phyloP scores from a whole-genome alignment of 1,140 invertebrate species.

The Bradysia coprophila region DNA sequence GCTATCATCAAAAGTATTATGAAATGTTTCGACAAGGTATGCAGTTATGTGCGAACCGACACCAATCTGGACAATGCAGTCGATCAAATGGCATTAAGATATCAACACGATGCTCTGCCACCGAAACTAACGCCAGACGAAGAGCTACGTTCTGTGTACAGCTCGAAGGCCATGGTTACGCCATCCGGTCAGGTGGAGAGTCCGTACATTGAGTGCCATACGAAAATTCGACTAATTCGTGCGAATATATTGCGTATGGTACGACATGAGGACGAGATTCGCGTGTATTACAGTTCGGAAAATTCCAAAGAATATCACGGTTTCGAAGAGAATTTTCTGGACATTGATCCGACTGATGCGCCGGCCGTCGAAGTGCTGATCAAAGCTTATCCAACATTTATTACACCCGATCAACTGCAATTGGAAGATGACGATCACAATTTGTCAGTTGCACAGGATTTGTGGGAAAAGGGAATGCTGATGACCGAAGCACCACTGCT shows the following conservation, averaged over 20 bases:
- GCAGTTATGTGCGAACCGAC: constrained; percentile 53
- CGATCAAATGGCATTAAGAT: constrained; percentile 67
- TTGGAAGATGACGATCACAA: constrained; percentile 38
- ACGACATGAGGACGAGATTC: constrained; percentile 38
- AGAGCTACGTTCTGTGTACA: constrained; percentile 41
- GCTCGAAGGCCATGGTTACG: constrained; percentile 47
- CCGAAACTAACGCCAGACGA: constrained; percentile 51
- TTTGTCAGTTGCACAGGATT: constrained; percentile 33
- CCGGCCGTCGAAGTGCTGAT: constrained; percentile 53
- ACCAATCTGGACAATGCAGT: too few relatives aligned
- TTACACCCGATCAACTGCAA: constrained; percentile 50
- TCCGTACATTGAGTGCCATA: constrained; percentile 43
- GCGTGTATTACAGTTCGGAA: constrained; percentile 62
- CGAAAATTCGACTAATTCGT: constrained; percentile 46
- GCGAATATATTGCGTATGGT: constrained; percentile 54
- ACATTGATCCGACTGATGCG: constrained; percentile 42
- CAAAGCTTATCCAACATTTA: constrained; percentile 53
- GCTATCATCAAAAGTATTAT: constrained; percentile 38
- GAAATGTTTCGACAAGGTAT: constrained; percentile 38
- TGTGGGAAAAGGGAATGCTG: constrained; percentile 54
- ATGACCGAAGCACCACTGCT: constrained; percentile 35
- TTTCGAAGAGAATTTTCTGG: constrained; percentile 57
- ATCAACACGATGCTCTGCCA: constrained; percentile 74
- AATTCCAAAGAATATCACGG: constrained; percentile 73
- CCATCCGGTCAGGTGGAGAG: constrained; percentile 38